Evolutionary conservation across 2,797 vertebrate species (phyloP).

Genomic region (Argentina silus): DNA sequence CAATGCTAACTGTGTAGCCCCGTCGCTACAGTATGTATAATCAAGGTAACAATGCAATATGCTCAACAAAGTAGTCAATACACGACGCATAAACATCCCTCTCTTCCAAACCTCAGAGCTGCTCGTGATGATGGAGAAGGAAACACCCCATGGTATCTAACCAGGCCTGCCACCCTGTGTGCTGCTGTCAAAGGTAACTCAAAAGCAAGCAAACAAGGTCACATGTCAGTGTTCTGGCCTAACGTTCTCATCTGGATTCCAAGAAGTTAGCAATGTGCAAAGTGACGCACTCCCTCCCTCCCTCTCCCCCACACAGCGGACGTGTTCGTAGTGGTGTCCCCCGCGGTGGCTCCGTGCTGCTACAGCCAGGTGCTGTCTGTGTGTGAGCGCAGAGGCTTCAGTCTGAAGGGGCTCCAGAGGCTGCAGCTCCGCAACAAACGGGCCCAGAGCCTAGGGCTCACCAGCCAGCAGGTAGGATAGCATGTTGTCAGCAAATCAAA

Average conservation of each 20-base stretch:
- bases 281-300: conserved; percentile 24
- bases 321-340: conserved; percentile 73
- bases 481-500: background rate
- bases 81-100: background rate
- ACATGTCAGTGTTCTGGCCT: background rate
- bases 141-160: background rate
- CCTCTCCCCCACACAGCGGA: conserved; percentile 62
- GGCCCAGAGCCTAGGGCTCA: conserved; percentile 61
- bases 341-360: conserved; percentile 61
- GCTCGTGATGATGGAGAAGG: background rate
- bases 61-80: conserved; percentile 6
- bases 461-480: conserved; percentile 65
- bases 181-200: conserved; percentile 72
- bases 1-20: too few relatives aligned
- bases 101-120: conserved; percentile 19
- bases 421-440: conserved; percentile 59
- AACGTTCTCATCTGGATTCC: background rate
- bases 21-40: too few relatives aligned
- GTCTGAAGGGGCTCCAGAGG: conserved; percentile 65
- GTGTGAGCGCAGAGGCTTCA: conserved; percentile 72
- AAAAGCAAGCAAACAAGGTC: background rate
- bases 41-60: too few relatives aligned
- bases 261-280: conserved; percentile 22
- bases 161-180: conserved; percentile 64
- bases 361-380: conserved; percentile 64